Evolutionary conservation across 2,888 invertebrate species (phyloP).

Genomic region (Drosophila paucipuncta): DNA sequence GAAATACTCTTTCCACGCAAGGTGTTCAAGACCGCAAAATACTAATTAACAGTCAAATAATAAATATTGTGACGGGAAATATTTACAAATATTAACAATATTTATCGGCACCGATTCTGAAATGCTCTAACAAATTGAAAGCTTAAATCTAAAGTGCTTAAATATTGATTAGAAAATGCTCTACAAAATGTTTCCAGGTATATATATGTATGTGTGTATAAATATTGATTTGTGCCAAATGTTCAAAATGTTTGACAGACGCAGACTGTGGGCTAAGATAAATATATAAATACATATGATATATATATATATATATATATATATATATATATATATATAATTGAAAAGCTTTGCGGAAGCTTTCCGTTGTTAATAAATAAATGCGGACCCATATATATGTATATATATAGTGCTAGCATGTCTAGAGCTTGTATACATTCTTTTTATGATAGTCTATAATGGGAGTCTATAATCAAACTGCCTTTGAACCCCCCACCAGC

Average conservation of each 20-base stretch:
- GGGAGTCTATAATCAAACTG: constrained; percentile 8
- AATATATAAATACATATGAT: not conserved
- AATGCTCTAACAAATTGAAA: not conserved
- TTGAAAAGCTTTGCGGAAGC: not conserved
- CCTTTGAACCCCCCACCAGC: not conserved
- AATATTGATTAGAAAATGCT: not conserved
- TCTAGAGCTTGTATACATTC: constrained; percentile 1
- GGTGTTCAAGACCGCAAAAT: not conserved
- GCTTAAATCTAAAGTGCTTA: not conserved
- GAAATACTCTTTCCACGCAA: not conserved
- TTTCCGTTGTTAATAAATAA: not conserved
- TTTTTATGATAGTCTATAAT: constrained; percentile 3
- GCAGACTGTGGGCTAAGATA: too few species aligned
- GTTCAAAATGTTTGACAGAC: not conserved
- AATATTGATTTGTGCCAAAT: not conserved
- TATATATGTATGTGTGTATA: accelerated
- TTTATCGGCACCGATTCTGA: not conserved
- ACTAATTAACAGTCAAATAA: not conserved
- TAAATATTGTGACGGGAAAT: not conserved
- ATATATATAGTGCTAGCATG: constrained; percentile 22
- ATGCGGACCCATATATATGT: not conserved
- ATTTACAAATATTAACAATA: not conserved
- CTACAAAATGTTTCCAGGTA: not conserved
- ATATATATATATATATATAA: not conserved
- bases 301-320: not conserved